A percentile compares a stretch with the other conserved stretches of the same genome.
Conservation (phyloP, 2,797 vertebrate species). For the Esox lucius region DNA sequence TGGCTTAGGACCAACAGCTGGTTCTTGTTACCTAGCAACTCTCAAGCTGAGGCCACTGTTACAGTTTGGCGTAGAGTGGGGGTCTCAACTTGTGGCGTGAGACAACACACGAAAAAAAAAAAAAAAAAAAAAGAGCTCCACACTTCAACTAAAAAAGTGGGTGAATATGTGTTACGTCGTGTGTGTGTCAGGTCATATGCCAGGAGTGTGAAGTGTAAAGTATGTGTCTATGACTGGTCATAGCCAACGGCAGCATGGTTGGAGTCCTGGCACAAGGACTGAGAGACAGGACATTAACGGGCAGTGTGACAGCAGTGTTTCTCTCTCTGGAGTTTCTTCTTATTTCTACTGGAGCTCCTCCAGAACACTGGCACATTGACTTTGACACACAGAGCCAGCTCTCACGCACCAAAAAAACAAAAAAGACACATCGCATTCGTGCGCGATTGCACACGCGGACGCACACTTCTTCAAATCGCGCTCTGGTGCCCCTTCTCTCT, state of each 20-base stretch:
- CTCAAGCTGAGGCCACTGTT: constrained; percentile 60
- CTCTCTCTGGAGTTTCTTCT: constrained; percentile 30
- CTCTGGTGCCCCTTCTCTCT: not conserved
- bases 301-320: constrained; percentile 10
- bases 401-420: not conserved
- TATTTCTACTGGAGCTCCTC: constrained; percentile 19
- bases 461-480: not conserved
- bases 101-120: not conserved
- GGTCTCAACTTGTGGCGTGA: constrained; percentile 23
- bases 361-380: constrained; percentile 25
- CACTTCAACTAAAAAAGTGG: not conserved
- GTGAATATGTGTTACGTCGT: not conserved
- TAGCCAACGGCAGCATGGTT: not conserved
- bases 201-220: not conserved
- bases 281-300: constrained; percentile 4
- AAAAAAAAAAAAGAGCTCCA: not conserved
- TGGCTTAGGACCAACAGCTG: constrained; percentile 74
- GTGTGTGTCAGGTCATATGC: not conserved
- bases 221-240: not conserved
- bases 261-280: not conserved
- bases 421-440: not conserved
- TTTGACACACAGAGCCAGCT: constrained; percentile 2
- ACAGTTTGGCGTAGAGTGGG: constrained; percentile 16
- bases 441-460: not conserved
- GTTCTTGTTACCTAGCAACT: constrained; percentile 83